phyloP scores from a whole-genome alignment of 2,888 invertebrate species.

The Mesoligia furuncula region DNA sequence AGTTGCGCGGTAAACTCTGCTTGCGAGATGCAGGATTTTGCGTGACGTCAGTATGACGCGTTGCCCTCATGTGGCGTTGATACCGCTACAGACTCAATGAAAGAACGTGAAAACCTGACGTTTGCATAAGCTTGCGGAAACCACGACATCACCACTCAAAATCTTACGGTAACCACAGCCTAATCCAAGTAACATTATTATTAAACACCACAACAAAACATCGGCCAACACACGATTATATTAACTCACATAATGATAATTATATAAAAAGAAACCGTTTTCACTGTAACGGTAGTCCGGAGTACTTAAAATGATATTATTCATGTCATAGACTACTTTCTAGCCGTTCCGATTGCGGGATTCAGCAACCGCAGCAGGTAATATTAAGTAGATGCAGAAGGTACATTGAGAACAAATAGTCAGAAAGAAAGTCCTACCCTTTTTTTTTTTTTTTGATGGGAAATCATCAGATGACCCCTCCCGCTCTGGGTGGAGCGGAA shows the following conservation, averaged over 20 bases:
- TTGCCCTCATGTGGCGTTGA: too few species aligned
- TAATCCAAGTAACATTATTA: neutral
- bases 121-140: neutral
- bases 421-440: neutral
- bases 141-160: neutral
- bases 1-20: too few species aligned
- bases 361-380: constrained; percentile 44
- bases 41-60: too few species aligned
- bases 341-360: constrained; percentile 62
- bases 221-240: constrained; percentile 34
- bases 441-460: too few species aligned
- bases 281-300: constrained; percentile 35
- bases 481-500: too few species aligned
- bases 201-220: constrained; percentile 6
- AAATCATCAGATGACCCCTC: too few species aligned
- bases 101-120: too few species aligned
- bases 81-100: too few species aligned
- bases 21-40: too few species aligned
- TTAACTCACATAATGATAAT: constrained; percentile 52
- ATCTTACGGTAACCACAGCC: neutral
- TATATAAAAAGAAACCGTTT: constrained; percentile 52
- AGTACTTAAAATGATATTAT: constrained; percentile 66
- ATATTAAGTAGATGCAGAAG: constrained; percentile 24
- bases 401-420: neutral
- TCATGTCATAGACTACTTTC: constrained; percentile 65